Evolutionary conservation across 2,113 vertebrate genomes (phyloP).

Genomic region (Fukomys damarensis): DNA sequence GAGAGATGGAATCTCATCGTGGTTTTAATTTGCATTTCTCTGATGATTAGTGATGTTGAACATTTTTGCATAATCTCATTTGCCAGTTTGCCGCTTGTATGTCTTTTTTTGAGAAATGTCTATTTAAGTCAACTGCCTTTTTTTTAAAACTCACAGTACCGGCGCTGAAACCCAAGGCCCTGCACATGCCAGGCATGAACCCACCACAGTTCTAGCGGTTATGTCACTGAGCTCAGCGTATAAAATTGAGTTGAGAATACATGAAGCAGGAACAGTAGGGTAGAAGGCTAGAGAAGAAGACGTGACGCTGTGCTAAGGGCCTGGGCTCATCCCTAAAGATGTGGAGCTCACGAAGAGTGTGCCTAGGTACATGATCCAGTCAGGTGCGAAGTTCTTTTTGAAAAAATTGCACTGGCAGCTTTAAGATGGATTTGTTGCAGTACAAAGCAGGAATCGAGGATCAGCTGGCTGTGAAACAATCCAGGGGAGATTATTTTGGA

Average conservation of each 20-base stretch:
- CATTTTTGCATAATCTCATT: background rate
- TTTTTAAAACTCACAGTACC: background rate
- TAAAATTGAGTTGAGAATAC: background rate
- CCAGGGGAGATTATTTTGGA: background rate
- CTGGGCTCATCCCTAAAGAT: background rate
- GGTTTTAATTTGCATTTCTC: background rate
- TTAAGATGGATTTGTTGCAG: background rate
- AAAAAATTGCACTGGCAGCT: background rate
- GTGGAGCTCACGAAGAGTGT: background rate
- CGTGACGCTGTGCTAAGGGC: background rate
- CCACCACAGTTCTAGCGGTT: no score
- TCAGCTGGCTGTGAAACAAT: background rate
- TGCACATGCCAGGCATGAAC: background rate
- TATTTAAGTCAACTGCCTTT: background rate
- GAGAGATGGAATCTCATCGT: background rate
- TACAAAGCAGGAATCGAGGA: background rate
- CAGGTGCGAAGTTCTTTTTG: background rate
- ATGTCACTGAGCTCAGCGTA: no score
- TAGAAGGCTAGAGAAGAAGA: background rate
- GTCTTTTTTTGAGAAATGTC: background rate
- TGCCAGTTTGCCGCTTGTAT: background rate
- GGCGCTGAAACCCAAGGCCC: background rate
- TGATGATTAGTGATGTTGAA: background rate
- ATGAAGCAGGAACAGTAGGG: background rate
- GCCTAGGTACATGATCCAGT: background rate